Conservation (phyloP, 2,113 vertebrate genomes). For the Ameiurus melas region DNA sequence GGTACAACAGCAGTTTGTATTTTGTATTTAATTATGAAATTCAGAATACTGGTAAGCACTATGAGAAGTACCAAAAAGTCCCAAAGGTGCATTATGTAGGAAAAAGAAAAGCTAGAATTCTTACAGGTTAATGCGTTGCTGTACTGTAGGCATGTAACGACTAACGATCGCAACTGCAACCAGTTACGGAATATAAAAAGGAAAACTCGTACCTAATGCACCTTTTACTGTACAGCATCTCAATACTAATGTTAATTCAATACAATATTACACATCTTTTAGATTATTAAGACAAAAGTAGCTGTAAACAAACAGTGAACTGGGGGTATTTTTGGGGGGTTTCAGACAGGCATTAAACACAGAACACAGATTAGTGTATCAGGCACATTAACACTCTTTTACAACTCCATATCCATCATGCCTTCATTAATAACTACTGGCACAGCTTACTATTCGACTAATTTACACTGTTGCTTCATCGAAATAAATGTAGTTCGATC, state of each 20-base stretch:
- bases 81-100: constrained; percentile 30
- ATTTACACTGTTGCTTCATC: constrained; percentile 9
- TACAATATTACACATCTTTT: background rate
- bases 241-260: constrained; percentile 5
- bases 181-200: background rate
- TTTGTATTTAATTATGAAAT: constrained; percentile 42
- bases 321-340: background rate
- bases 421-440: constrained; percentile 21
- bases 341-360: constrained; percentile 41
- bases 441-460: background rate
- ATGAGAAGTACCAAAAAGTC: constrained; percentile 23
- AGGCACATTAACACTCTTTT: background rate
- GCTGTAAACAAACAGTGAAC: background rate
- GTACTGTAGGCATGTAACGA: no score
- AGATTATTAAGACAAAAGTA: background rate
- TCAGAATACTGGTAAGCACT: constrained; percentile 18
- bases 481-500: constrained; percentile 1
- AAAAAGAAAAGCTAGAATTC: background rate
- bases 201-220: background rate
- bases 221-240: constrained; percentile 1
- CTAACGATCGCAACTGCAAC: background rate
- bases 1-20: constrained; percentile 2
- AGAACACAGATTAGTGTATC: constrained; percentile 15
- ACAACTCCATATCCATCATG: constrained; percentile 5
- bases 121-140: background rate